phyloP scores from a whole-genome alignment of 2,888 invertebrate species.

The Tetanocera ferruginea region DNA sequence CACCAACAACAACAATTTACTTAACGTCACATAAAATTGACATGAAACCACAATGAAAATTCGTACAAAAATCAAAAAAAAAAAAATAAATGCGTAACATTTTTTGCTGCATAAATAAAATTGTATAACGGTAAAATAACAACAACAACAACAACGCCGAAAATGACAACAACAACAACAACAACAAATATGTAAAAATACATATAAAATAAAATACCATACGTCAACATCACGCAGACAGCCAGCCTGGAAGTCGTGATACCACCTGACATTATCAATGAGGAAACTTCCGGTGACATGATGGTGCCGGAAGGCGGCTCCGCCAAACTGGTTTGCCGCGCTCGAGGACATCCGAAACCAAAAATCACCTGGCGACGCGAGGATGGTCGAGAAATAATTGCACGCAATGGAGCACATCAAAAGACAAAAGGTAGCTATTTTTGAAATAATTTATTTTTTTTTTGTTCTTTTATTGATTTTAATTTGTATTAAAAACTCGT shows the following conservation, averaged over 20 bases:
- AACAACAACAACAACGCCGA: not conserved
- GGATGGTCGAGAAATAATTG: conserved; percentile 86
- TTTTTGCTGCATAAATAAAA: not conserved
- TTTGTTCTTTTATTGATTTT: too few relatives aligned
- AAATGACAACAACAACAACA: conserved; percentile 23
- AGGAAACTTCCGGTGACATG: conserved; percentile 92
- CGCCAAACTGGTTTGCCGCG: conserved; percentile 88
- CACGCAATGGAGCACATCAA: conserved; percentile 79
- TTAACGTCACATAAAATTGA: conserved; percentile 45
- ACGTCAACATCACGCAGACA: conserved; percentile 72
- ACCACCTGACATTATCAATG: conserved; percentile 90
- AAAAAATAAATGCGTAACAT: not conserved
- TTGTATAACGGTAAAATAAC: not conserved
- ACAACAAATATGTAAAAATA: not conserved
- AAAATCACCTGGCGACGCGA: conserved; percentile 89
- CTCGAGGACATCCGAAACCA: conserved; percentile 86
- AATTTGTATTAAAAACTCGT: too few relatives aligned
- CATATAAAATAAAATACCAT: not conserved
- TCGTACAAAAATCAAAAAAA: not conserved
- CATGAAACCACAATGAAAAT: conserved; percentile 30
- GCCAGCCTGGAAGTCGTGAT: conserved; percentile 92
- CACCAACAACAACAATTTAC: conserved; percentile 43
- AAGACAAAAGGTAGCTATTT: conserved; percentile 78
- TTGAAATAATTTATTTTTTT: not conserved
- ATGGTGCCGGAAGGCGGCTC: conserved; percentile 95